These are phyloP conservation scores for Eubasilissa regina DNA, from an alignment of 1,140 invertebrate species.

Conservation along the genomic window DNA sequence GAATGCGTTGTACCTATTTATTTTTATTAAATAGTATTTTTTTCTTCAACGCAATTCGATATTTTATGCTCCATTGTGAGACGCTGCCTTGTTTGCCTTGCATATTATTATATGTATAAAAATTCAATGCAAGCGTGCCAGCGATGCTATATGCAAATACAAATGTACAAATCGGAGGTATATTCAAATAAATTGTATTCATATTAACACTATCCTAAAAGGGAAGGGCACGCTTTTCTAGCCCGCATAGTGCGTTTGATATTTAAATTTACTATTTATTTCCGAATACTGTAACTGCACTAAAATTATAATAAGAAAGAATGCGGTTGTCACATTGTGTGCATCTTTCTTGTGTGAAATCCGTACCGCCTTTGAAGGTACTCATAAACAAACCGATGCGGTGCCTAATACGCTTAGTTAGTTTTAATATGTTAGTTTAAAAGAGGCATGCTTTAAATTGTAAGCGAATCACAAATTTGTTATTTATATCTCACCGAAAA, in stretches of 20 bases:
- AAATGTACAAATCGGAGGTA: constrained; percentile 42
- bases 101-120: constrained; percentile 29
- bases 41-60: no score
- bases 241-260: constrained; percentile 31
- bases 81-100: no score
- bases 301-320: constrained; percentile 18
- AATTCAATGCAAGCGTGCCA: constrained; percentile 24
- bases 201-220: constrained; percentile 10
- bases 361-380: constrained; percentile 1
- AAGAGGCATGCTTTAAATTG: not conserved
- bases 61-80: no score
- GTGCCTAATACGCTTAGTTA: constrained; percentile 13
- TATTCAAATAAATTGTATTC: constrained; percentile 29
- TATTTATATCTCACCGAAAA: constrained; percentile 19
- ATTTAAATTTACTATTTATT: constrained; percentile 42
- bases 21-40: no score
- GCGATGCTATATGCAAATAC: constrained; percentile 56
- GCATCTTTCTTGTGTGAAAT: constrained; percentile 7
- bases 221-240: constrained; percentile 32
- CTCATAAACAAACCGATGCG: no score
- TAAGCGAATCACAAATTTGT: not conserved
- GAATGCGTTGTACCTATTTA: no score
- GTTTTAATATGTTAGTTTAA: not conserved
- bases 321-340: constrained; percentile 14
- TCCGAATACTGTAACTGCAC: constrained; percentile 8